Percentiles rank a stretch among this genome's conserved stretches.
These are phyloP conservation scores for Laterallus jamaicensis DNA, from an alignment of 2,113 vertebrate species.

Conservation along the genomic window DNA sequence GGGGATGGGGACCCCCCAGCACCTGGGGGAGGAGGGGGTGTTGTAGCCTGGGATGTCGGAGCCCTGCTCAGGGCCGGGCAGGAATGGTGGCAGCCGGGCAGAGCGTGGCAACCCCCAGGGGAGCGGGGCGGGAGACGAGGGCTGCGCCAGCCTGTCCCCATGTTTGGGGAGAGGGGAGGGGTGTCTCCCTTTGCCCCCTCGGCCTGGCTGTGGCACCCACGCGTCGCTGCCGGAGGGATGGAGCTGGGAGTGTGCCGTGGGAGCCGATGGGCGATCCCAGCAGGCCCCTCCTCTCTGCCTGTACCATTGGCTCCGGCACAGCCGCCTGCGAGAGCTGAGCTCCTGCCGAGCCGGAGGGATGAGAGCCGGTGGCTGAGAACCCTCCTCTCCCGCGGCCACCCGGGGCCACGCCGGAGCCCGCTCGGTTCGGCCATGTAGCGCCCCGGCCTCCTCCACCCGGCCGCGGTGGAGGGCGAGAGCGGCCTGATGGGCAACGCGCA, in stretches of 20 bases:
- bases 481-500: conserved; percentile 87
- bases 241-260: conserved; percentile 44
- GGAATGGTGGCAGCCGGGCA: neutral
- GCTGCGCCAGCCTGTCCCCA: accelerated
- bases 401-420: neutral
- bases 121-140: accelerated
- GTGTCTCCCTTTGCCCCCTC: neutral
- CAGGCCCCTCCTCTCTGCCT: conserved; percentile 59
- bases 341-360: neutral
- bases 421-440: conserved; percentile 60
- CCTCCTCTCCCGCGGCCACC: neutral
- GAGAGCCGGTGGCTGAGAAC: conserved; percentile 9
- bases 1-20: neutral
- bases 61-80: neutral
- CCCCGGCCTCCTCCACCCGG: conserved; percentile 58
- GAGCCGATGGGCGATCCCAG: neutral
- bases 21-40: accelerated
- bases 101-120: accelerated
- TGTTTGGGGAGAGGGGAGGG: accelerated
- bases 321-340: conserved; percentile 5
- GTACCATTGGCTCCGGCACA: conserved; percentile 45
- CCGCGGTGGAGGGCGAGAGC: conserved; percentile 7
- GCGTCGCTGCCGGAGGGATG: conserved; percentile 5
- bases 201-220: neutral
- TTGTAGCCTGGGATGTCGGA: accelerated